Evolutionary conservation across 2,888 invertebrate genomes (phyloP), one percentile per base, ranked within the genome.

Genomic region (Drosophila meridionalis): DNA sequence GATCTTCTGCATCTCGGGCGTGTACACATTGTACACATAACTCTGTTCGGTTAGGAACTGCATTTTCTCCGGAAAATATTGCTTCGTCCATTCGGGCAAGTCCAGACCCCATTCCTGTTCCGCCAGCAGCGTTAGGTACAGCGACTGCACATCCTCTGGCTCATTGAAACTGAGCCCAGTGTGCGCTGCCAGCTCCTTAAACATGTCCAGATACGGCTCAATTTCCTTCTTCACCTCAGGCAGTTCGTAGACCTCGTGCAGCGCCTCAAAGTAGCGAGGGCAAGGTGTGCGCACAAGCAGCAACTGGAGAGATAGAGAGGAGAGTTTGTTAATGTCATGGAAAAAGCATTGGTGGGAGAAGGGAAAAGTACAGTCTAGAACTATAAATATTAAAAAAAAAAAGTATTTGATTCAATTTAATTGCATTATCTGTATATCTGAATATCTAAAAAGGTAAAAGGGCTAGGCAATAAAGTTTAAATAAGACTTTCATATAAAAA

Each of bases 71-170:
- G 96, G 96, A 76, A 94, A 96, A 76, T 94, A 95, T 0, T 93
- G 78, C 28, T 94, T 91, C 0, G 95, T 94, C 96, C 96, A 96
- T 2, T 93, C 92, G 0, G 96, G 96, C 56, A 96, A 89, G 34
- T 93, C 92, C 20, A 95, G 91, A 42, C 95, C 95, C 90, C 94
- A 95, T 45, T 93, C 93, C 90, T 94, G 91, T 94, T 96, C 96
- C 0, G 96, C 95, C 83, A 94, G 92, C 38, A 96, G 89, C 0
- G 96, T 96, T 64, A 95, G 94, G 85, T 95, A 96, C 5, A 96
- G 87, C 53, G 95, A 95, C 76, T 95, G 95, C 3, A 96, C 94
- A 84, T 95, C 96, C 56, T 95, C 95, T 2, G 95, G 94, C 61
- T 94, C 94, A 9, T 92, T 92, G 7, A 96, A 94, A 20, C 91